Evolutionary conservation across 2,113 vertebrate genomes (phyloP), one percentile per base, ranked within the genome.

Genomic region (Leptobrachium leishanense): DNA sequence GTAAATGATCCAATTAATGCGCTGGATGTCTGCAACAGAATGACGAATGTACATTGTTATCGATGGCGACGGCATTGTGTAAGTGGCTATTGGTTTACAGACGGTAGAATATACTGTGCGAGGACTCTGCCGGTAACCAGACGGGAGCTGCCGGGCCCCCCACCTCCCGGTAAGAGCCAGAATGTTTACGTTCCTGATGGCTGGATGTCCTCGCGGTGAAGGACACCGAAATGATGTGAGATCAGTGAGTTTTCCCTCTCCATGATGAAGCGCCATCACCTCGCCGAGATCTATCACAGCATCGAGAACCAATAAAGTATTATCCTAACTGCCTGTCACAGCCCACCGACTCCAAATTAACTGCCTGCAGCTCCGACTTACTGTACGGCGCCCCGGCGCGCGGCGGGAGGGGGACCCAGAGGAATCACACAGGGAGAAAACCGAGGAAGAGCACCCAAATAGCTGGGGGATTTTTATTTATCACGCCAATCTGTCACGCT

Each of bases 271-370:
- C 72, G 76, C 82, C 20, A 62, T 78, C 74, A 70, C 87, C 87
- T 87, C 90, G 88, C 89, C 88, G 82, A 42, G 88, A 87, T 86
- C 87, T 91, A 92, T 87, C 87, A 88, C 84, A 82, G 85, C 74
- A 77, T 83, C 85, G 90, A 91, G 94, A 88, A 94, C 95, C 95
- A 95, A 95, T 95, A 94, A 95, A 91, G 92, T 92, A 94, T 96
- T 93, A 95, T 95, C 95, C 93, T 89, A 93, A 90, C 86, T 83
- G 88, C 90, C 92, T 90, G 88, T 95, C 94, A 96, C 93, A 94
- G 91, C 90, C 88, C 88, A 84, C 90, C 94, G 92, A 83, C 89
- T 92, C 80, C 86, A 94, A 95, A 96, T 95, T 90, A 93, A 95
- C 91, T 92, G 94, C 93, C 94, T 87, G 89, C 88, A 93, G 94